Percentiles rank a stretch among this genome's conserved stretches.
phyloP scores from a whole-genome alignment of 2,888 invertebrate species.

The Conchocele bisecta region DNA sequence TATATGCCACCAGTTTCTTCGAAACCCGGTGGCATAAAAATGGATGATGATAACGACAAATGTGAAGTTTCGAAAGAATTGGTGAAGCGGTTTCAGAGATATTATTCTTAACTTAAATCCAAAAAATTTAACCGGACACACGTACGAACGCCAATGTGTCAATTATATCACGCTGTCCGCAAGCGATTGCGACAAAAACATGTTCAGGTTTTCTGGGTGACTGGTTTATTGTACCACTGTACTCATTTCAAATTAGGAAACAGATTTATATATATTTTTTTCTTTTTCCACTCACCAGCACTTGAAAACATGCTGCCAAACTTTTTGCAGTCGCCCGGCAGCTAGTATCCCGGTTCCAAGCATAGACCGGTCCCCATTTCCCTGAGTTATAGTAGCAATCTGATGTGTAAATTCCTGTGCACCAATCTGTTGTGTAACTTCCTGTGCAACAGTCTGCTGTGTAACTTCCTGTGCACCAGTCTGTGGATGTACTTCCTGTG shows the following conservation, averaged over 20 bases:
- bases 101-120: too few species aligned
- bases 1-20: too few species aligned
- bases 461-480: background rate
- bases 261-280: background rate
- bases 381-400: too few species aligned
- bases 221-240: background rate
- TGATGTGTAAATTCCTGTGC: background rate
- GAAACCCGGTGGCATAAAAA: too few species aligned
- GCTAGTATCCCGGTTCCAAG: background rate
- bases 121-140: too few species aligned
- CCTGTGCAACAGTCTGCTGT: background rate
- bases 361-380: background rate
- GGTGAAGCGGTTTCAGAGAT: too few species aligned
- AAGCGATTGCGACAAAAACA: too few species aligned
- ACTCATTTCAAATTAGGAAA: background rate
- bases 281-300: conserved; percentile 37
- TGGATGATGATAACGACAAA: too few species aligned
- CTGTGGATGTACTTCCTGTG: background rate
- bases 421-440: background rate
- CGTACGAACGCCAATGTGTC: too few species aligned
- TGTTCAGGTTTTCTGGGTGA: too few species aligned
- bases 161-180: too few species aligned
- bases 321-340: conserved; percentile 32
- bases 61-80: too few species aligned
- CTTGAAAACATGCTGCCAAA: conserved; percentile 50